Percentiles rank a stretch among this genome's conserved stretches.
Evolutionary conservation across 2,113 vertebrate genomes (phyloP).

Genomic region (Pipra filicauda): DNA sequence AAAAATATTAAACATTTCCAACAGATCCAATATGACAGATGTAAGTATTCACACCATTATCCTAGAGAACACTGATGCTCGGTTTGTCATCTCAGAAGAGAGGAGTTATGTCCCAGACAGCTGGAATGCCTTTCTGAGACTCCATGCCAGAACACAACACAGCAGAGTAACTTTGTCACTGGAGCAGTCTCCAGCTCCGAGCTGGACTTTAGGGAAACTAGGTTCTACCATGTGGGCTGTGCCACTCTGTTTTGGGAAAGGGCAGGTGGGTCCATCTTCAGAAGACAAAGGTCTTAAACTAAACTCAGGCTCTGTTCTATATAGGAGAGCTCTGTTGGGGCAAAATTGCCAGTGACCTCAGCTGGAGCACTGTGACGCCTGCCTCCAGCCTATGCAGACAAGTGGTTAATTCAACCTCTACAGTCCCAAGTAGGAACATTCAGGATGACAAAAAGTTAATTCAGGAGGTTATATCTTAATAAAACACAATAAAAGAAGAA

Average conservation of each 20-base stretch:
- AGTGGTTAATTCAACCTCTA: not conserved
- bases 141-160: not conserved
- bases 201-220: not conserved
- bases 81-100: not conserved
- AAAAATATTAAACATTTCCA: not conserved
- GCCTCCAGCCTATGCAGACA: not conserved
- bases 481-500: not conserved
- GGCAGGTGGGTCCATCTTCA: not conserved
- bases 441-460: not conserved
- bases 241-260: not conserved
- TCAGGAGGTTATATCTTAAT: not conserved
- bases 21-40: not conserved
- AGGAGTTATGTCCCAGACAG: not conserved
- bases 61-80: not conserved
- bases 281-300: not conserved
- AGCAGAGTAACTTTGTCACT: rapidly evolving
- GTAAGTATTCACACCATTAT: not conserved
- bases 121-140: not conserved
- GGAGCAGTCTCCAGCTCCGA: not conserved
- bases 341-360: not conserved
- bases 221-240: not conserved
- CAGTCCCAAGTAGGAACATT: not conserved
- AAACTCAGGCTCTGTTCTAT: not conserved
- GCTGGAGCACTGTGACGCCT: not conserved
- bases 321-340: not conserved